These are phyloP conservation scores for Pseudomyrmex cubaensis DNA, from an alignment of 1,140 invertebrate genomes.

Conservation along the genomic window DNA sequence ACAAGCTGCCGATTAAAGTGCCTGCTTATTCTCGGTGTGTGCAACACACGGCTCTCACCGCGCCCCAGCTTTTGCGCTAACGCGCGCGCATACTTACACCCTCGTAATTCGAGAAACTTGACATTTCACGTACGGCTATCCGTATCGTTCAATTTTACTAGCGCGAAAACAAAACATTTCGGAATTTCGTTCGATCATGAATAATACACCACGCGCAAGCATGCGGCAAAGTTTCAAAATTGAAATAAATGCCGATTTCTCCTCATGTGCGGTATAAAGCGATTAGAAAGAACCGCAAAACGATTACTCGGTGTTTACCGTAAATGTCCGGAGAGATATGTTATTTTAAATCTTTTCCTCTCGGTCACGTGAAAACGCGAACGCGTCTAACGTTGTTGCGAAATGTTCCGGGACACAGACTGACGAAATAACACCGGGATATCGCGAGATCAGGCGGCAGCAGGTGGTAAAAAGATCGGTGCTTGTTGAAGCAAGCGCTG, in stretches of 20 bases:
- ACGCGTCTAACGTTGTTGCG: neutral
- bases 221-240: neutral
- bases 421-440: slow-evolving; percentile 60
- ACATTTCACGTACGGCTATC: slow-evolving; percentile 8
- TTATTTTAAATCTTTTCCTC: neutral
- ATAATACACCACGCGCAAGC: too few species aligned
- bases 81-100: neutral
- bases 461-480: slow-evolving; percentile 80
- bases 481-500: slow-evolving; percentile 74
- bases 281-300: neutral
- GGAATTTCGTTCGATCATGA: neutral
- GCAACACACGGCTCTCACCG: slow-evolving; percentile 1
- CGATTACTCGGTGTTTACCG: neutral
- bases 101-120: slow-evolving; percentile 22
- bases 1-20: slow-evolving; percentile 70
- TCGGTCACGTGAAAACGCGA: neutral
- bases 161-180: neutral
- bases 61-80: slow-evolving; percentile 10
- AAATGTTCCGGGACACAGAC: slow-evolving; percentile 39
- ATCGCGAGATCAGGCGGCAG: slow-evolving; percentile 72
- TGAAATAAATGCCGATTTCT: neutral
- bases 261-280: neutral
- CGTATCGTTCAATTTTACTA: neutral
- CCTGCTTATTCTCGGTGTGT: slow-evolving; percentile 52
- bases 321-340: neutral